Evolutionary conservation across 2,888 invertebrate genomes (phyloP).

Genomic region (Branchellion lobata): DNA sequence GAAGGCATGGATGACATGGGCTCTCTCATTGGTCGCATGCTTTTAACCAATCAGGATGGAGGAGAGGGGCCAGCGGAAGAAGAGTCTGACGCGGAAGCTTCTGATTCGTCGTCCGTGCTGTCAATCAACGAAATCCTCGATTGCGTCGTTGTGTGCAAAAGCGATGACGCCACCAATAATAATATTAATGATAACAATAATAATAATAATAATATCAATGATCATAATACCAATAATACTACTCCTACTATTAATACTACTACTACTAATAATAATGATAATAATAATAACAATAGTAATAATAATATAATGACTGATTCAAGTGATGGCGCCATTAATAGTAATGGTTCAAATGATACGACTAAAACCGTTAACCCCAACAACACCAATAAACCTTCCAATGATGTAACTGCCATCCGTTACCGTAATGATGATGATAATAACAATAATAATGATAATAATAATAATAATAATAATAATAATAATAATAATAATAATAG

Average conservation of each 20-base stretch:
- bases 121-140: constrained; percentile 39
- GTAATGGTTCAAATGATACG: too few relatives aligned
- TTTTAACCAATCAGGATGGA: constrained; percentile 16
- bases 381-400: neutral
- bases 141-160: too few relatives aligned
- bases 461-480: neutral
- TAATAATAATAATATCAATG: neutral
- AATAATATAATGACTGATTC: neutral
- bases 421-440: neutral
- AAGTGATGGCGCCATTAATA: too few relatives aligned
- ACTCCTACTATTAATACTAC: too few relatives aligned
- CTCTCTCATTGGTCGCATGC: neutral
- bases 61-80: constrained; percentile 18
- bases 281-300: too few relatives aligned
- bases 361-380: too few relatives aligned
- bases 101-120: constrained; percentile 1
- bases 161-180: neutral
- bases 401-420: neutral
- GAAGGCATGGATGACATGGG: neutral
- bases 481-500: neutral
- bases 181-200: neutral
- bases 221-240: neutral
- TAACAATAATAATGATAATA: neutral
- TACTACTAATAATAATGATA: too few relatives aligned
- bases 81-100: neutral